Percentiles rank a stretch among this genome's conserved stretches.
These are phyloP conservation scores for Lasioglossum figueresi DNA, from an alignment of 2,888 invertebrate species.

Conservation along the genomic window DNA sequence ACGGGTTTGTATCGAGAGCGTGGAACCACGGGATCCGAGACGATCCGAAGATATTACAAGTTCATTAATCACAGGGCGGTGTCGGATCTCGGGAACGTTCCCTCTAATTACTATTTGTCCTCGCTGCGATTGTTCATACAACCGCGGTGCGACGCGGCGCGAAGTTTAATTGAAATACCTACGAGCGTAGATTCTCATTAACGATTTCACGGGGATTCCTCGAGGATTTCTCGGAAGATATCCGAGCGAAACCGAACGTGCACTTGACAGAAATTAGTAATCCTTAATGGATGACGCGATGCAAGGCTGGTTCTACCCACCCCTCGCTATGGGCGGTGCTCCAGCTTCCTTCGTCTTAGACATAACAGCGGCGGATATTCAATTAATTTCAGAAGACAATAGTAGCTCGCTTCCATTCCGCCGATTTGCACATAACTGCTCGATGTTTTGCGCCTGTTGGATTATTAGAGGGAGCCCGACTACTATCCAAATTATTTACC, in stretches of 20 bases:
- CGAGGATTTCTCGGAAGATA: conserved; percentile 55
- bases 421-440: conserved; percentile 52
- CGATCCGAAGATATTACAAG: conserved; percentile 31
- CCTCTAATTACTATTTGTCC: conserved; percentile 52
- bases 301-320: conserved; percentile 51
- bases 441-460: conserved; percentile 41
- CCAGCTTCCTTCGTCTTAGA: conserved; percentile 63
- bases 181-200: conserved; percentile 54
- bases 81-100: conserved; percentile 39
- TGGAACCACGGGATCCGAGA: background rate
- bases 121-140: conserved; percentile 50
- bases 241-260: conserved; percentile 62
- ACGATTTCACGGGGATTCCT: conserved; percentile 57
- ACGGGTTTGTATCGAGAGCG: background rate
- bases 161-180: conserved; percentile 54
- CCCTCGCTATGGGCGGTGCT: conserved; percentile 48
- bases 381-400: conserved; percentile 81
- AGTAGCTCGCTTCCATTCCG: conserved; percentile 63
- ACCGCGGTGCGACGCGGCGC: background rate
- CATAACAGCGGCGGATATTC: conserved; percentile 74
- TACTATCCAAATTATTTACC: background rate
- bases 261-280: conserved; percentile 78
- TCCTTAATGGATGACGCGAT: conserved; percentile 76
- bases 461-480: conserved; percentile 34
- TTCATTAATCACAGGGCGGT: conserved; percentile 39